Percentiles rank a stretch among this genome's conserved stretches.
Evolutionary conservation across 2,888 invertebrate genomes (phyloP).

Genomic region (Epinotia ramella): DNA sequence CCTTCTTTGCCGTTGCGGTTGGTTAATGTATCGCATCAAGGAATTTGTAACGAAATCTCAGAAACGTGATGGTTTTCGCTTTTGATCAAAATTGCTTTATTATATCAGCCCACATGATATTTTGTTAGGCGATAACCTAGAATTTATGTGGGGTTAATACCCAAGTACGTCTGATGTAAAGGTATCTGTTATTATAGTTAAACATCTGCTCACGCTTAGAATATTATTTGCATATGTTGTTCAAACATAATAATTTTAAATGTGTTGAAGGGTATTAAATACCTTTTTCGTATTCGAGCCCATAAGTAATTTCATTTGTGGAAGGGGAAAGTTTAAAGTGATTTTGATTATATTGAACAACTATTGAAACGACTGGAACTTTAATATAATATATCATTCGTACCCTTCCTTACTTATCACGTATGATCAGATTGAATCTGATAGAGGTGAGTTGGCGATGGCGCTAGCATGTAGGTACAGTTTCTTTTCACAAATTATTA

Average conservation of each 20-base stretch:
- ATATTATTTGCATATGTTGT: background rate
- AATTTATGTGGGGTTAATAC: no score
- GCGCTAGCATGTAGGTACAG: constrained; percentile 37
- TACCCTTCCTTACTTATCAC: constrained; percentile 48
- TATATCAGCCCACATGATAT: background rate
- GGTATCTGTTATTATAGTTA: no score
- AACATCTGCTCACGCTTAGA: background rate
- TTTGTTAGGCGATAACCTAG: background rate
- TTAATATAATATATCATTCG: constrained; percentile 47
- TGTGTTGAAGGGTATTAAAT: background rate
- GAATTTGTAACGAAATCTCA: constrained; percentile 27
- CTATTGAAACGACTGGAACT: constrained; percentile 46
- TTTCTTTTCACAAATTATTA: background rate
- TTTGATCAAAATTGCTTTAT: constrained; percentile 21
- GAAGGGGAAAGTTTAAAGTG: constrained; percentile 45
- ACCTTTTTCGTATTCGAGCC: background rate
- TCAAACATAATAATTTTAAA: background rate
- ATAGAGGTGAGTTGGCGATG: constrained; percentile 47
- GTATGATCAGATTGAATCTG: constrained; percentile 51
- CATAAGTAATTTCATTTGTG: constrained; percentile 37
- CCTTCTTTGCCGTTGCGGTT: constrained; percentile 46
- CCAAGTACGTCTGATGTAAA: no score
- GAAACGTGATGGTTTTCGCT: constrained; percentile 15
- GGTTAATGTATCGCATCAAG: constrained; percentile 37
- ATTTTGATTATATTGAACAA: constrained; percentile 48